Evolutionary conservation across 2,113 vertebrate species (phyloP).

Genomic region (Lipotes vexillifer): DNA sequence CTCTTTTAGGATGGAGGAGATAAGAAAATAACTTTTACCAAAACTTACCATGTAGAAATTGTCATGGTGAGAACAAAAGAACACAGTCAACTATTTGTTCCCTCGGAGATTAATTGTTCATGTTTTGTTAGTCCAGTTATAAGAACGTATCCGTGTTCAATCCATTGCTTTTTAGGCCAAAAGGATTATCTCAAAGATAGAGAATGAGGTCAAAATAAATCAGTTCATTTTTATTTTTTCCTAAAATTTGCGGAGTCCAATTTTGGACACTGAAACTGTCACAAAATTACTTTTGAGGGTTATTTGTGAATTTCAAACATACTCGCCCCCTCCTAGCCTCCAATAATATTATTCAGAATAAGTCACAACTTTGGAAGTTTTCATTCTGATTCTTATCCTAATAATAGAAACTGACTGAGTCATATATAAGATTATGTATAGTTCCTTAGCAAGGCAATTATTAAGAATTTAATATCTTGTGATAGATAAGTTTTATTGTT

Average conservation of each 20-base stretch:
- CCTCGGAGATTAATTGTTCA: not conserved
- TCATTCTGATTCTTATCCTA: not conserved
- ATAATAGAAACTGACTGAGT: not conserved
- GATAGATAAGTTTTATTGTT: not conserved
- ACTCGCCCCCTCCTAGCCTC: not conserved
- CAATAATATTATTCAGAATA: not conserved
- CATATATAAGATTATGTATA: not conserved
- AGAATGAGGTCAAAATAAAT: not conserved
- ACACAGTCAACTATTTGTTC: not conserved
- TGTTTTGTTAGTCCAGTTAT: not conserved
- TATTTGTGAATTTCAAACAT: conserved; percentile 28
- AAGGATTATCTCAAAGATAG: not conserved
- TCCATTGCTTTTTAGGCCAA: not conserved
- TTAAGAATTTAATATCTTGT: conserved; percentile 17
- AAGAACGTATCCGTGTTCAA: not conserved
- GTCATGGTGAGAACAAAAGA: not conserved
- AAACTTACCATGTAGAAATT: not conserved
- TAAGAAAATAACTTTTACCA: not conserved
- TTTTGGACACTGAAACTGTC: not conserved
- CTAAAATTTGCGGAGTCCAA: not conserved
- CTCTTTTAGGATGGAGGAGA: not conserved
- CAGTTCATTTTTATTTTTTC: conserved; percentile 12
- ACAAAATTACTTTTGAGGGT: not conserved
- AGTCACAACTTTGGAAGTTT: not conserved
- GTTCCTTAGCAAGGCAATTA: not conserved